phyloP scores from a whole-genome alignment of 2,797 vertebrate genomes.

The Cirrhinus mrigala region DNA sequence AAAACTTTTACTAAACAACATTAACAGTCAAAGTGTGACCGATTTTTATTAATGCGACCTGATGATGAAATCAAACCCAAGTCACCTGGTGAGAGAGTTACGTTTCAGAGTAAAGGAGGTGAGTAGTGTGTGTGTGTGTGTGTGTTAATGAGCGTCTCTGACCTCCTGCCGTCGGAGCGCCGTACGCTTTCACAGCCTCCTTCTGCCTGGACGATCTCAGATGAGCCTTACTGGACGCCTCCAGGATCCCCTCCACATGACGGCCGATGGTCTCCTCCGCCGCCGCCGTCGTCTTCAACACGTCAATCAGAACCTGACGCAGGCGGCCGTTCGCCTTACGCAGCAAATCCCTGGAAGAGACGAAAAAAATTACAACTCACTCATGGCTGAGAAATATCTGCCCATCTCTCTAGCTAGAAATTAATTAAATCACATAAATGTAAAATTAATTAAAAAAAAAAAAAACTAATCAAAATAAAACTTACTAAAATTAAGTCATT shows the following conservation, averaged over 20 bases:
- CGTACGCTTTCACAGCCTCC: constrained; percentile 29
- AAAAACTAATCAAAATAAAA: neutral
- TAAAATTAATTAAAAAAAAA: neutral
- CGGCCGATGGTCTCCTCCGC: constrained; percentile 91
- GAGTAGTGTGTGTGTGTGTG: neutral
- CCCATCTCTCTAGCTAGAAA: neutral
- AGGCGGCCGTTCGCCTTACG: constrained; percentile 86
- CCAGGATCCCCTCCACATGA: constrained; percentile 85
- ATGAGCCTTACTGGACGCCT: constrained; percentile 73
- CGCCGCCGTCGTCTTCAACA: constrained; percentile 91
- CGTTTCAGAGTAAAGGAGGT: neutral
- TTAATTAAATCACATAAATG: neutral
- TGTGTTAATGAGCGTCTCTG: neutral
- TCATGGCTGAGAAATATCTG: neutral
- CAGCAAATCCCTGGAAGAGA: constrained; percentile 76
- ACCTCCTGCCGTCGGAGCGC: neutral
- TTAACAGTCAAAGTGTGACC: neutral
- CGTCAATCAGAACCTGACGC: constrained; percentile 87
- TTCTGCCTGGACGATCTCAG: neutral
- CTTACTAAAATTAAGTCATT: neutral
- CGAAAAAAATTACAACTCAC: neutral
- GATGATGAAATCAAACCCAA: neutral
- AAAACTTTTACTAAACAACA: neutral
- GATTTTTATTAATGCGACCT: neutral
- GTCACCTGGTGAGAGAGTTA: too few species aligned